phyloP scores from a whole-genome alignment of 2,797 vertebrate species.

The Leucoraja ocellata region DNA sequence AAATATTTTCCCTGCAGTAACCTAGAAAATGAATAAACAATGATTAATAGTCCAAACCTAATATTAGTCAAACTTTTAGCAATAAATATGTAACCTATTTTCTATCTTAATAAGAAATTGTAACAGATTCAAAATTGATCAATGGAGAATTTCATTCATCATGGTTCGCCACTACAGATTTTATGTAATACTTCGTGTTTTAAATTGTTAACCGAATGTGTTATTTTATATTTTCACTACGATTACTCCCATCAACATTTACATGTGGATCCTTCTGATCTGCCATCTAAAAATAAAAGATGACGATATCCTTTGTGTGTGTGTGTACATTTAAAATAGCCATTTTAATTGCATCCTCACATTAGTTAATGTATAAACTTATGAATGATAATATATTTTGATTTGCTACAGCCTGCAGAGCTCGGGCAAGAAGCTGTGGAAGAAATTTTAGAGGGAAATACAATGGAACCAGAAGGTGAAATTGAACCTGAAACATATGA shows the following conservation, averaged over 20 bases:
- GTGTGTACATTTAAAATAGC: background rate
- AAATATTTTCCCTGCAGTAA: no score
- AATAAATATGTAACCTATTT: background rate
- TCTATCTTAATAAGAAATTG: background rate
- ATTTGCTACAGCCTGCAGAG: constrained; percentile 74
- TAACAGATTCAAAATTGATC: background rate
- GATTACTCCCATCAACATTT: background rate
- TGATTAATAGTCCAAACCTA: background rate
- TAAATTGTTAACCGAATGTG: background rate
- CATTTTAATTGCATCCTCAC: background rate
- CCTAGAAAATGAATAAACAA: no score
- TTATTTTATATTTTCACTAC: background rate
- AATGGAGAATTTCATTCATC: background rate
- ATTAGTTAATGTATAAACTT: background rate
- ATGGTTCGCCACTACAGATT: background rate
- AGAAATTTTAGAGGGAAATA: constrained; percentile 76
- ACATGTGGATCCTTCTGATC: background rate
- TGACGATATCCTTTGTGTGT: background rate
- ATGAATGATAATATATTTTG: background rate
- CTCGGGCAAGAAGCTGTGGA: constrained; percentile 91
- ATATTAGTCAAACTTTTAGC: background rate
- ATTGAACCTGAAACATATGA: constrained; percentile 68
- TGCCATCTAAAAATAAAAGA: background rate
- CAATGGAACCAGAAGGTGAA: constrained; percentile 83
- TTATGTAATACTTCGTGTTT: background rate